phyloP scores from a whole-genome alignment of 2,797 vertebrate genomes.

The Pangasius larnaudii region DNA sequence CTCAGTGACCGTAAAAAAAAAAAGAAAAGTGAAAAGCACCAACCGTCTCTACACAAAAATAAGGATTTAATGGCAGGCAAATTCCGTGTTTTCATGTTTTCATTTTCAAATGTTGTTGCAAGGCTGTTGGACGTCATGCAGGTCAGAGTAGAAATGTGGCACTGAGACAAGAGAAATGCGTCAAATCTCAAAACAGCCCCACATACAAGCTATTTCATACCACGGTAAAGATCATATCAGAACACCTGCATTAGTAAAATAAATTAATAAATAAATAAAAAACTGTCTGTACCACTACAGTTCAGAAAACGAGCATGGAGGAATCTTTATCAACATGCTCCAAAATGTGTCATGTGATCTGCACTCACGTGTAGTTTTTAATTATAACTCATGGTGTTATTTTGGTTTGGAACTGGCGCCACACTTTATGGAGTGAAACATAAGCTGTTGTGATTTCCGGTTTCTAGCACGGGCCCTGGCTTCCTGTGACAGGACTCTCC shows the following conservation, averaged over 20 bases:
- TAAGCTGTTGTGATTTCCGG: constrained; percentile 42
- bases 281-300: not conserved
- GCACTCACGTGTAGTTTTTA: constrained; percentile 27
- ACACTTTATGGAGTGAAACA: constrained; percentile 40
- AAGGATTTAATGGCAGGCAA: constrained; percentile 59
- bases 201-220: not conserved
- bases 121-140: constrained; percentile 43
- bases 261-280: not conserved
- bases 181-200: not conserved
- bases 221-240: not conserved
- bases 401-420: constrained; percentile 41
- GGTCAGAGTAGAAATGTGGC: not conserved
- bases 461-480: not conserved
- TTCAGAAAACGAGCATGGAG: not conserved
- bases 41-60: constrained; percentile 56
- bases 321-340: not conserved
- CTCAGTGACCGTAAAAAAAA: constrained; percentile 51
- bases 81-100: not conserved
- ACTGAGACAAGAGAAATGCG: constrained; percentile 19
- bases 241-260: not conserved
- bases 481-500: not conserved
- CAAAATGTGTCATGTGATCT: constrained; percentile 26
- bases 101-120: constrained; percentile 1
- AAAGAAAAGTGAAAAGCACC: constrained; percentile 58
- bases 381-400: constrained; percentile 43